These are phyloP conservation scores for Champsocephalus esox DNA, from an alignment of 2,797 vertebrate species.

Conservation along the genomic window DNA sequence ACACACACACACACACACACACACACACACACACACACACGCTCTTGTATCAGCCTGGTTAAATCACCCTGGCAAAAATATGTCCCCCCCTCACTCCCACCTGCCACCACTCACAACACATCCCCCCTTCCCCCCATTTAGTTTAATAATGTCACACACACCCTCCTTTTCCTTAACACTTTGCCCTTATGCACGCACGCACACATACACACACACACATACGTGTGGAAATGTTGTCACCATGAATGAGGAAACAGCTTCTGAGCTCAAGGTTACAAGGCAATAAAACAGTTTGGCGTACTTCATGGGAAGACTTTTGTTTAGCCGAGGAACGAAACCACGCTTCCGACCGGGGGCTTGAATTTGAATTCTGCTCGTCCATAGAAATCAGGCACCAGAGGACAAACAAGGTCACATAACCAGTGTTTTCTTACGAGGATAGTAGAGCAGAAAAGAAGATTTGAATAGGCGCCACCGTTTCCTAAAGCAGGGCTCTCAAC, in stretches of 20 bases:
- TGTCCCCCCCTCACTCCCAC: constrained; percentile 38
- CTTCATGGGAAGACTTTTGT: constrained; percentile 79
- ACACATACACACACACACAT: constrained; percentile 38
- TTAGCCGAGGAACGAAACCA: constrained; percentile 58
- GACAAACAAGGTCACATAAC: constrained; percentile 79
- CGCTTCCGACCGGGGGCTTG: constrained; percentile 63
- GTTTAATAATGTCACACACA: constrained; percentile 30
- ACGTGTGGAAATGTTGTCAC: constrained; percentile 68
- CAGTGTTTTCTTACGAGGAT: constrained; percentile 67
- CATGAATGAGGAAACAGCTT: constrained; percentile 74
- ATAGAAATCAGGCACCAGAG: constrained; percentile 67
- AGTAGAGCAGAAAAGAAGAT: constrained; percentile 76
- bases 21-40: constrained; percentile 5
- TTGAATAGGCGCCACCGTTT: constrained; percentile 71
- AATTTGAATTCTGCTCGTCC: constrained; percentile 68
- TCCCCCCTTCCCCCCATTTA: neutral
- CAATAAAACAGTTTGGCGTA: constrained; percentile 77
- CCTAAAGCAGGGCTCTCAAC: constrained; percentile 72
- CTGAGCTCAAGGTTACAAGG: constrained; percentile 80
- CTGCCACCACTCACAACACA: constrained; percentile 39
- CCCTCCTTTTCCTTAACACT: constrained; percentile 24
- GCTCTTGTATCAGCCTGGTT: constrained; percentile 33
- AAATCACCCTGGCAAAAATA: constrained; percentile 30
- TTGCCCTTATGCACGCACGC: constrained; percentile 4
- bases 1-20: neutral